Evolutionary conservation across 2,797 vertebrate genomes (phyloP), one percentile per base, ranked within the genome.

Genomic region (Schizothorax lantsangensis): DNA sequence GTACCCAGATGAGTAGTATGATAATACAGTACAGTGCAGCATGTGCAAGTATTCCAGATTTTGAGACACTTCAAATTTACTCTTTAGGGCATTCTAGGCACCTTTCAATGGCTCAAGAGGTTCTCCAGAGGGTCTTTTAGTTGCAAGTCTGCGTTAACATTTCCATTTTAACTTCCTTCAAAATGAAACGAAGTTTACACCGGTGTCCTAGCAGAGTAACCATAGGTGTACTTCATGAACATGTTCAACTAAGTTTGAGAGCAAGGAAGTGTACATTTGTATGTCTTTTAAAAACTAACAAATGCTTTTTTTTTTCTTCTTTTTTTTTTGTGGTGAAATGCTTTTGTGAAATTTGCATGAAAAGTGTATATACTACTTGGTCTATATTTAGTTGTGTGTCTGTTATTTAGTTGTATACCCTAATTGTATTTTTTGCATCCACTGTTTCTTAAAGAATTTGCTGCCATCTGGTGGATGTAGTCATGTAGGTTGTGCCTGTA

Each of bases 401-500:
- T 77, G 19, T 77, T 49, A 23, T 14, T 77, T 77, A 14, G 54
- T 26, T 59, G 17, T 74, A 23, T 52, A 47, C 6, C 26, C 43
- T 49, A 69, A 30, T 4, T 11, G 0, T 4, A 2, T 21, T 33
- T 59, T 43, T 59, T 40, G 52, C 23, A 15, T 47, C 23, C 10
- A 12, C 57, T 36, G 38, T 62, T 17, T 74, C 19, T 64, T 43
- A 45, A 30, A 17, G 38, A 79, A 23, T 85, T 79, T 71, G 64
- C 59, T 85, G 74, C 84, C 49, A 85, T 79, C 84, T 85, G 23
- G 84, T 71, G 84, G 84, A 45, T 68, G 19, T 81, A n/a, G 3
- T 52, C 30, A 23, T 26, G 2, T 45, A 62, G 14, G 6, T 38
- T 36, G 23, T 43, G 36, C 14, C 8, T 79, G 12, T 26, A 79